A percentile compares a stretch with the other conserved stretches of the same genome.
phyloP scores from a whole-genome alignment of 1,140 invertebrate species.

The Rhopalosiphum padi region DNA sequence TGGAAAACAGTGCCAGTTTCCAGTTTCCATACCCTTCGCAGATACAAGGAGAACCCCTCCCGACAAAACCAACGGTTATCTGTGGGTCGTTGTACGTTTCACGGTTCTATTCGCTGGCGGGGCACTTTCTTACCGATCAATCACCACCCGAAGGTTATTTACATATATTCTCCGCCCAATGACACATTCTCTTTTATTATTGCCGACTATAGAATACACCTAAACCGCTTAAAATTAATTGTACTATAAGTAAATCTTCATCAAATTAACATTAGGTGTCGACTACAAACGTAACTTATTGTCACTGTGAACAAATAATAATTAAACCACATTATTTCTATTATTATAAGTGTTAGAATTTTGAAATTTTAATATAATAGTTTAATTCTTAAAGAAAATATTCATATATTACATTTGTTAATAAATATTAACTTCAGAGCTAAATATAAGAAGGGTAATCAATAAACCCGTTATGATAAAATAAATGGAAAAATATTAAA shows the following conservation, averaged over 20 bases:
- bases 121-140: conserved; percentile 22
- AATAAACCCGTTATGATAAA: no score
- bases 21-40: conserved; percentile 1
- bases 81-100: background rate
- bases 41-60: background rate
- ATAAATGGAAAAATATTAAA: no score
- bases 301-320: background rate
- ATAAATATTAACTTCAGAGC: no score
- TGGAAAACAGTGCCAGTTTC: conserved; percentile 17
- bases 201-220: background rate
- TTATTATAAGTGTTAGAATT: background rate
- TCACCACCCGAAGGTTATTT: conserved; percentile 32
- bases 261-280: background rate
- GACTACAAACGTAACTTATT: background rate
- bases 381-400: background rate
- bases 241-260: background rate
- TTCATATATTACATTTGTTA: no score
- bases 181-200: conserved; percentile 11
- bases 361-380: background rate
- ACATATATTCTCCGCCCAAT: background rate
- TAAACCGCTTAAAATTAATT: background rate
- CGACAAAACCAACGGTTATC: background rate
- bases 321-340: background rate
- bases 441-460: no score
- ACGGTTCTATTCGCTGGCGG: background rate